Percentiles rank a stretch among this genome's conserved stretches.
Evolutionary conservation across 2,888 invertebrate species (phyloP).

Genomic region (Osmoderma eremita): DNA sequence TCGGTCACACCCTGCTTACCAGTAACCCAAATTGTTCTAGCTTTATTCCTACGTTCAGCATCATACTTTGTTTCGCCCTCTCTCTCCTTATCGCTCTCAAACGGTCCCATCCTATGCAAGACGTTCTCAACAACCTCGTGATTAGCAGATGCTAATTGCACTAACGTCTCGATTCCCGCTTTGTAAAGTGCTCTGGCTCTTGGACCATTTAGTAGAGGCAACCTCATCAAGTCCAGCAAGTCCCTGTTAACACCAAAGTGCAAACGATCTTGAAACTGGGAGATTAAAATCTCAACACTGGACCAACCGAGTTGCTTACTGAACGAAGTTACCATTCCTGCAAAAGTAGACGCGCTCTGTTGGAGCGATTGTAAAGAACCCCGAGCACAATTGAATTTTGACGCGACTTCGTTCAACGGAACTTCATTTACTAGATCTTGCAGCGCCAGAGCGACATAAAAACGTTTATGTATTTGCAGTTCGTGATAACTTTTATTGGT

Average conservation of each 20-base stretch:
- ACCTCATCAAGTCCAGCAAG: slow-evolving; percentile 87
- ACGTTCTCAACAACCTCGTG: slow-evolving; percentile 77
- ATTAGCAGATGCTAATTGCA: slow-evolving; percentile 81
- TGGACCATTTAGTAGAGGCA: slow-evolving; percentile 84
- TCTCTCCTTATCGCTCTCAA: slow-evolving; percentile 82
- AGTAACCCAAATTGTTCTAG: slow-evolving; percentile 80
- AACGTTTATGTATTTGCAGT: slow-evolving; percentile 77
- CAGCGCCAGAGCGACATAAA: slow-evolving; percentile 90
- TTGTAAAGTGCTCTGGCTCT: slow-evolving; percentile 86
- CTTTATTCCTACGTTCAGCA: slow-evolving; percentile 73
- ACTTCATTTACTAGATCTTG: slow-evolving; percentile 94
- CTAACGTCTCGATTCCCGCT: slow-evolving; percentile 80
- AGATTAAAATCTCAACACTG: slow-evolving; percentile 86
- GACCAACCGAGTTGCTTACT: slow-evolving; percentile 93
- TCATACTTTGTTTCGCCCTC: slow-evolving; percentile 76
- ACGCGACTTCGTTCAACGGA: slow-evolving; percentile 81
- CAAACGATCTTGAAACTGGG: slow-evolving; percentile 92
- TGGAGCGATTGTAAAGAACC: slow-evolving; percentile 94
- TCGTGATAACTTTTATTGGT: slow-evolving; percentile 65
- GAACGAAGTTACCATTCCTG: slow-evolving; percentile 96
- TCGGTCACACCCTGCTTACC: slow-evolving; percentile 84
- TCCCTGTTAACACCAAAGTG: slow-evolving; percentile 95
- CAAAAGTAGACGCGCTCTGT: slow-evolving; percentile 92
- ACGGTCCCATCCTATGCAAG: slow-evolving; percentile 82
- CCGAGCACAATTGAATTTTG: slow-evolving; percentile 85